phyloP scores from a whole-genome alignment of 2,888 invertebrate genomes.

The Globia sparganii region DNA sequence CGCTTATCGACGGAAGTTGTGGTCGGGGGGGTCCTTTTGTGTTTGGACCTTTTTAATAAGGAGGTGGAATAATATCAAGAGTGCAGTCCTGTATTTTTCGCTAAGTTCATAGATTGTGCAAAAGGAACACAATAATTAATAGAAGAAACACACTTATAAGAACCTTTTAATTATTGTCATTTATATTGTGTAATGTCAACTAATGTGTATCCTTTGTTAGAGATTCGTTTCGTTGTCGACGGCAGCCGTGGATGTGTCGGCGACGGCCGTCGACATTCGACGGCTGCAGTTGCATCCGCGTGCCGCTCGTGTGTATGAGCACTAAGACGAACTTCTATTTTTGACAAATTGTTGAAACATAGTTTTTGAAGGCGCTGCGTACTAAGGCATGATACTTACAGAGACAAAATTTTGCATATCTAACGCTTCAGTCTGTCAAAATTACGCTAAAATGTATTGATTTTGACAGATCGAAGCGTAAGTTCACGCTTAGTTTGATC shows the following conservation, averaged over 20 bases:
- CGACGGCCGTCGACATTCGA: too few species aligned
- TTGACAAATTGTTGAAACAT: neutral
- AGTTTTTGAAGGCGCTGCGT: neutral
- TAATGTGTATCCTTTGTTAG: too few species aligned
- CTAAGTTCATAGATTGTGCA: neutral
- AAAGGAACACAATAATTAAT: neutral
- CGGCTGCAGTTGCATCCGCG: too few species aligned
- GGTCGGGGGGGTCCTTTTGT: conserved; percentile 33
- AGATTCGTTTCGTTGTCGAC: too few species aligned
- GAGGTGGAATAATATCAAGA: neutral
- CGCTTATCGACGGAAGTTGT: conserved; percentile 56
- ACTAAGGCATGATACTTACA: neutral
- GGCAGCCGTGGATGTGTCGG: too few species aligned
- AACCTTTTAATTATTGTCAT: too few species aligned
- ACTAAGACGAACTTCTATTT: neutral
- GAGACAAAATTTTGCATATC: neutral
- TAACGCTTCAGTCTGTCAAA: neutral
- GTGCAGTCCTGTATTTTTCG: neutral
- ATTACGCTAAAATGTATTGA: neutral
- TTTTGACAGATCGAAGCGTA: neutral
- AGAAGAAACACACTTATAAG: too few species aligned
- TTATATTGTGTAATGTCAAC: too few species aligned
- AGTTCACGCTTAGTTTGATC: neutral
- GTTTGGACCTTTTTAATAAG: conserved; percentile 12
- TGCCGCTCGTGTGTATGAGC: too few species aligned